Base-by-base conservation (phyloP, 2,888 invertebrate species). In the Fragum fragum region DNA sequence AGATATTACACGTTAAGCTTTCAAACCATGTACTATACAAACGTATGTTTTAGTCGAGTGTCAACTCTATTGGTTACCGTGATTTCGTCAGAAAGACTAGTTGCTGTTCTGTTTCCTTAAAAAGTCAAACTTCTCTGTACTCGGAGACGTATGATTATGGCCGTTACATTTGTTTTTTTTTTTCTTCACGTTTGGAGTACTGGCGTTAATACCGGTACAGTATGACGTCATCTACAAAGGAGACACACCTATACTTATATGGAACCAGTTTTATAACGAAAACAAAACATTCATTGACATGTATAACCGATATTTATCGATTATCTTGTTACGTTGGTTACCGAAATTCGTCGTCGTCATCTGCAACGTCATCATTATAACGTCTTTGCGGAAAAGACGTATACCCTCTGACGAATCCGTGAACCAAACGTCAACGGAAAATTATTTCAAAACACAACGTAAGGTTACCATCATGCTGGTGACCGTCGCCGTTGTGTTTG, bases 21-120 rank as follows among this genome's bases (percentile, higher is more conserved):
- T 26, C n/a, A 52, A 7, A 26, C 70, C 0, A 28, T 85, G 29
- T 85, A 66, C 36, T 81, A 73, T 71, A n/a, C 76, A 0, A 79
- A 66, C 14, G 66, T 66, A 5, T 73, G 76, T 1, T 76, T 79
- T 26, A 70, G 74, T 52, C 53, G 85, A 1, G 55, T 81, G 1
- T 72, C 81, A 6, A 73, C 81, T 1, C 66, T 61, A 36, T 68
- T 81, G 0, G 74, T 75, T 18, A 76, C 81, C 2, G 55, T 81
- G 1, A 81, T 85, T 16, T 81, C 79, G 0, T 28, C 73, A 1
- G 79, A 85, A 26, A 75, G 85, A 23, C 39, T 85, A 1, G 55
- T 79, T 18, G 85, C 85, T 16, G 81, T 85, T 6, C 21, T 71
- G 2, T 79, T 79, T 42, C 85, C 85, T 0, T 28, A 81, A 36